These are phyloP conservation scores for Spicauda simplicius DNA, from an alignment of 2,888 invertebrate species.

Conservation along the genomic window DNA sequence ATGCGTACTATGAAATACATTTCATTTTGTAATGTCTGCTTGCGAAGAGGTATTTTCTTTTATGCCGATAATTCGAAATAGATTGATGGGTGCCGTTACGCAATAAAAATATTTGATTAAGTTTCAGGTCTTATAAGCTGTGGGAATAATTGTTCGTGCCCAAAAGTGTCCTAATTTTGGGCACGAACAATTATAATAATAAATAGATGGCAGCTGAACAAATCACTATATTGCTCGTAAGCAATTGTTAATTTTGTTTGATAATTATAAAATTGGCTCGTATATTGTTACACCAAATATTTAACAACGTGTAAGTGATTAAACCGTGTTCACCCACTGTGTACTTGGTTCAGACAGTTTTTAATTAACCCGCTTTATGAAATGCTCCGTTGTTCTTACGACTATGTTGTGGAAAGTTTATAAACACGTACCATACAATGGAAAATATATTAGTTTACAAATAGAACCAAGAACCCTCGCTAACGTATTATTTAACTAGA, in stretches of 20 bases:
- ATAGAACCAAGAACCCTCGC: not conserved
- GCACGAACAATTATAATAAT: too few relatives aligned
- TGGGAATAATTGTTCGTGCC: too few relatives aligned
- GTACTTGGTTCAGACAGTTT: not conserved
- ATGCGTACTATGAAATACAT: not conserved
- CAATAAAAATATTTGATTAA: too few relatives aligned
- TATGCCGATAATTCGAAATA: too few relatives aligned
- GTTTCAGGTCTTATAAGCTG: too few relatives aligned
- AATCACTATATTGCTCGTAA: too few relatives aligned
- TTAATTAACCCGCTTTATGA: constrained; percentile 1
- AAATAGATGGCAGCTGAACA: too few relatives aligned
- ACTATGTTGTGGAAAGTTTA: not conserved
- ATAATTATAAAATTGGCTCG: not conserved
- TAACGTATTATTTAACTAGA: too few relatives aligned
- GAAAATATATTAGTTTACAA: not conserved
- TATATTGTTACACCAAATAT: not conserved
- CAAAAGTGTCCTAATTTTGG: too few relatives aligned
- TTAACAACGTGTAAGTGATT: not conserved
- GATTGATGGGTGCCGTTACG: too few relatives aligned
- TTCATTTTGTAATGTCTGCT: too few relatives aligned
- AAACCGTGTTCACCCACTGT: not conserved
- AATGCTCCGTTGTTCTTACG: not conserved
- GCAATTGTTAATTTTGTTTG: not conserved
- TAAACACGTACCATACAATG: not conserved
- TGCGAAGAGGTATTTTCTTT: too few relatives aligned